Base-by-base conservation (phyloP, 1,140 invertebrate genomes). In the Ceratosolen solmsi region DNA sequence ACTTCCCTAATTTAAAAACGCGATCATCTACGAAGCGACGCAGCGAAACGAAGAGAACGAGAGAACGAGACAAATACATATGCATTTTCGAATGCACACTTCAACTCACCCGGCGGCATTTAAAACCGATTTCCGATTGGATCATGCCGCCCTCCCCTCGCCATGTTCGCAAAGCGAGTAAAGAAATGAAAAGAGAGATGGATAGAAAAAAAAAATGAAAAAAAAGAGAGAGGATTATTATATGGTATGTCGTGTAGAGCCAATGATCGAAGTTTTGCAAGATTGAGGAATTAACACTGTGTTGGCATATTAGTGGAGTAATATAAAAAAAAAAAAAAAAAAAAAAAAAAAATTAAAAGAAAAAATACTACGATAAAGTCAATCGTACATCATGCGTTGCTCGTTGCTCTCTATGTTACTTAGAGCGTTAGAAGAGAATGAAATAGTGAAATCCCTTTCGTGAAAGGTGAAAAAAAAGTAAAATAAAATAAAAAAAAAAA, bases 181-280 rank as follows among this genome's bases (percentile, higher is more conserved):
- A 41, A 4, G 30, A 68, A 33, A 0, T 7, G 17, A 1, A 9
- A 22, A 38, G 3, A 0, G 33, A 2, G 68, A 22, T 8, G 20
- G 38, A 33, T 9, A 5, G 2, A 46, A 70, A 25, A 46, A 41
- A 4, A 17, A 68, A 33, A 0, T 7, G 17, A 1, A 9, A 22
- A 38, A 0, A 0, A 15, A 2, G 68, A 22, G 38, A 33, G 15
- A 5, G 33, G 63, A n/a, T 22, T 1, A 58, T n/a, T 73, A 73
- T 22, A 36, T 33, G 51, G 33, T 46, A 75, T 75, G 22, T n/a
- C 54, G 46, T 25, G 63, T 56, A 70, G 70, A 63, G 65, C 27
- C 30, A 1, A 27, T 74, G 78, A 65, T 65, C 82, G 82, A 81
- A 86, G 85, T 84, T 86, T 60, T 46, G 49, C 56, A 56, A 76